Percentiles rank a stretch among this genome's conserved stretches.
phyloP scores from a whole-genome alignment of 2,113 vertebrate genomes.

The Ranitomeya imitator region DNA sequence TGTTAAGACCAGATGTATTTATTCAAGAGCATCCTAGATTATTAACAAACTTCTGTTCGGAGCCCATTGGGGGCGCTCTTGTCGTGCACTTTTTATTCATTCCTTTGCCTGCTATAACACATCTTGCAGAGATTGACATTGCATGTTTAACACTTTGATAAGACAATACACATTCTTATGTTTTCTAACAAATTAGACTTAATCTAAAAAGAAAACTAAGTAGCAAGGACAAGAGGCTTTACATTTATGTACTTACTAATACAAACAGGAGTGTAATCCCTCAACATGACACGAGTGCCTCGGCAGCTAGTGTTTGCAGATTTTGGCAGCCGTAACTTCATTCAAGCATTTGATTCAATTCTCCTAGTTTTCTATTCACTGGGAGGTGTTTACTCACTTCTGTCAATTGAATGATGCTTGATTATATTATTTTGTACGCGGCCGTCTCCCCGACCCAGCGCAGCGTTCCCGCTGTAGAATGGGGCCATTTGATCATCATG shows the following conservation, averaged over 20 bases:
- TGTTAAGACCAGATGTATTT: too few species aligned
- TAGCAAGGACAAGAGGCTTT: neutral
- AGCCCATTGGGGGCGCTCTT: neutral
- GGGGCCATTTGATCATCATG: neutral
- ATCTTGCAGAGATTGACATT: neutral
- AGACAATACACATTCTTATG: neutral
- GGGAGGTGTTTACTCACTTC: neutral
- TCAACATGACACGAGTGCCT: neutral
- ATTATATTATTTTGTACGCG: neutral
- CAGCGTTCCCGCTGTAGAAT: neutral
- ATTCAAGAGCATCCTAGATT: too few species aligned
- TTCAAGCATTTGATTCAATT: neutral
- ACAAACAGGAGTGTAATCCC: neutral
- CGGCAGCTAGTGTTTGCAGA: neutral
- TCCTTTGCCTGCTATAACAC: neutral
- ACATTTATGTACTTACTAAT: neutral
- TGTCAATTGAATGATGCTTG: neutral
- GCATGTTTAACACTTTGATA: neutral
- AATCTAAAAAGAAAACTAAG: constrained; percentile 2
- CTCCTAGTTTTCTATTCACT: neutral
- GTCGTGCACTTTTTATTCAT: neutral
- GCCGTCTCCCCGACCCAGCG: neutral
- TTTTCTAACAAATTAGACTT: neutral
- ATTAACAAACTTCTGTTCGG: too few species aligned
- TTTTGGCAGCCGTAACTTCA: neutral